Base-by-base conservation (phyloP, 1,140 invertebrate species). In the Drosophila pseudoobscura region DNA sequence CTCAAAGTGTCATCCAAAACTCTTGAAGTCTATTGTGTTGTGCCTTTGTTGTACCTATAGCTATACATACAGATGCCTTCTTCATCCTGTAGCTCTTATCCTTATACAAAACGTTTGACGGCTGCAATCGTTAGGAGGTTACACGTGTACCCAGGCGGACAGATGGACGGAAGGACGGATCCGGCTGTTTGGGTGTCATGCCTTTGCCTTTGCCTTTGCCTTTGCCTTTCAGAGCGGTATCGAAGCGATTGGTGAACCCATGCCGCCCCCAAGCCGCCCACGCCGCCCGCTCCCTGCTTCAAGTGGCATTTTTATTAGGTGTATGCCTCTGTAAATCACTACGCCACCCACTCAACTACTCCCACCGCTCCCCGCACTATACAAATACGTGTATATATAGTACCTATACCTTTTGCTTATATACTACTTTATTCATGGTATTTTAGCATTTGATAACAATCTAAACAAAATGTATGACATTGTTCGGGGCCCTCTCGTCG, bases 381-480 rank as follows among this genome's bases (percentile, higher is more conserved):
- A 17, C 17, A 17, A 17, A 17, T 17, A 17, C 17, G 17, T 17
- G 17, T 17, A 17, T 17, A 17, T 17, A 17, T 17, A 17, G 17
- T 17, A 17, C 17, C 17, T 17, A 55, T 51, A 71, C 24, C 35
- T 39, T 13, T 39, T 39, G 5, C 11, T 4, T 55, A 41, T 74
- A 73, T 73, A 60, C 59, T 73, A 60, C 59, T 76, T 87, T 85
- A 87, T 85, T 87, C 82, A 87, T 78, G 82, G 75, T 66, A 68
- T 80, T 85, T 85, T 82, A 78, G 82, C 68, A 64, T 87, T 85
- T 85, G 82, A 85, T 85, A 85, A 80, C 61, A 85, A 85, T 85
- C 82, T 87, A 71, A 87, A 75, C 82, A 87, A 85, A 85, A 87
- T 87, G 82, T 85, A 85, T 61, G 82, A 68, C 82, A 85, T 87